Percentiles rank a stretch among this genome's conserved stretches.
Evolutionary conservation across 2,113 vertebrate genomes (phyloP).

Genomic region (Oriolus oriolus): DNA sequence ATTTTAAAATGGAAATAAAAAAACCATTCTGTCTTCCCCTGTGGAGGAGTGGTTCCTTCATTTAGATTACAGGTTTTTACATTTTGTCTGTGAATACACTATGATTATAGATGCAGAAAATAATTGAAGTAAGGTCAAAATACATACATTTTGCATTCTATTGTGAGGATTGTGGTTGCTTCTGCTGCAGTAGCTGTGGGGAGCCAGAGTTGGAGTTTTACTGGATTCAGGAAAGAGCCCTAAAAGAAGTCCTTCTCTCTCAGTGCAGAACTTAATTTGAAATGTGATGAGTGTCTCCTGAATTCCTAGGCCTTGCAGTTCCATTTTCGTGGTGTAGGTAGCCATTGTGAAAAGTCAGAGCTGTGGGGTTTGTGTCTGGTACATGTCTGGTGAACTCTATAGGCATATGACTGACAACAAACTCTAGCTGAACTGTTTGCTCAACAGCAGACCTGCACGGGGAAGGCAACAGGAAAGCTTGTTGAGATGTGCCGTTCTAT

Average conservation of each 20-base stretch:
- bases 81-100: neutral
- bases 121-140: neutral
- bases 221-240: neutral
- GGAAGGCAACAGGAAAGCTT: neutral
- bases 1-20: constrained; percentile 4
- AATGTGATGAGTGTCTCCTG: neutral
- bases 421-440: neutral
- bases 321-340: neutral
- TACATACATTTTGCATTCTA: neutral
- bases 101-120: constrained; percentile 21
- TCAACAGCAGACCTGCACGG: neutral
- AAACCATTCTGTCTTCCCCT: neutral
- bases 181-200: neutral
- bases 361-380: neutral
- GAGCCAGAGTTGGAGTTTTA: neutral
- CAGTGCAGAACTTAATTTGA: neutral
- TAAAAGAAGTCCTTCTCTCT: neutral
- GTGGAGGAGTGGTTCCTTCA: neutral
- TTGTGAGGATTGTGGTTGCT: neutral
- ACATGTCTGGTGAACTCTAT: neutral
- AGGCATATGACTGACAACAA: neutral
- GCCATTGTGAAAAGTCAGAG: neutral
- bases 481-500: neutral
- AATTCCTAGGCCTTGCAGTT: neutral
- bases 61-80: constrained; percentile 4